Conservation (phyloP, 2,888 invertebrate species). For the Rhimphoctona megacephalus region DNA sequence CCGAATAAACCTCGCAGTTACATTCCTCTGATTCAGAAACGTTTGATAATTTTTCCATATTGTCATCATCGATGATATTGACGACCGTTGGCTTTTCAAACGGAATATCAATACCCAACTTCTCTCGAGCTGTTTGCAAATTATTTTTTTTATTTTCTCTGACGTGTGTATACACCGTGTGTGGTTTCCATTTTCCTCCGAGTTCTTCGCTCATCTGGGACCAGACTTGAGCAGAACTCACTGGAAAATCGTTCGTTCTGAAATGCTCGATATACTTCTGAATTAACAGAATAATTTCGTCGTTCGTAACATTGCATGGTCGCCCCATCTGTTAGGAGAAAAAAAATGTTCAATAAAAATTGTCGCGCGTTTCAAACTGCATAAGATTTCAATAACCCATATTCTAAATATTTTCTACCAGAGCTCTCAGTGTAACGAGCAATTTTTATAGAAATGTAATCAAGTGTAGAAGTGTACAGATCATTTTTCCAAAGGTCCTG, state of each 20-base stretch:
- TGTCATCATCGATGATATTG: not conserved
- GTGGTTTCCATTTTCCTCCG: constrained; percentile 54
- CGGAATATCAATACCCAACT: constrained; percentile 10
- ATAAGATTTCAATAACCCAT: too few relatives aligned
- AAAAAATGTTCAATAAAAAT: too few relatives aligned
- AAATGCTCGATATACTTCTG: constrained; percentile 62
- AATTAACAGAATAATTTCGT: constrained; percentile 28
- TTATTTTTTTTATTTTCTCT: constrained; percentile 52
- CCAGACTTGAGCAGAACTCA: constrained; percentile 49
- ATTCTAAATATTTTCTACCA: too few relatives aligned
- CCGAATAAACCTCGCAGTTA: not conserved
- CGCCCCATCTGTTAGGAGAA: not conserved
- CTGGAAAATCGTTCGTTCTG: constrained; percentile 55
- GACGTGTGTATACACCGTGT: constrained; percentile 57
- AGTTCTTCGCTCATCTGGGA: constrained; percentile 63
- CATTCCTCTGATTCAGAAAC: constrained; percentile 2
- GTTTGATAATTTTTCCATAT: not conserved
- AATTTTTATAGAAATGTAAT: too few relatives aligned
- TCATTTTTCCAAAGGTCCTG: too few relatives aligned
- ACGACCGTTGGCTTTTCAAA: constrained; percentile 9
- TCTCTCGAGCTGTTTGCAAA: constrained; percentile 47
- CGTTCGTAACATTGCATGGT: not conserved
- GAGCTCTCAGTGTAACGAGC: too few relatives aligned
- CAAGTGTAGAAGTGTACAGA: too few relatives aligned
- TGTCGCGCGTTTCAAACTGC: too few relatives aligned